These are phyloP conservation scores for Oscheius sp. DNA, from an alignment of 2,888 invertebrate genomes.

Conservation along the genomic window DNA sequence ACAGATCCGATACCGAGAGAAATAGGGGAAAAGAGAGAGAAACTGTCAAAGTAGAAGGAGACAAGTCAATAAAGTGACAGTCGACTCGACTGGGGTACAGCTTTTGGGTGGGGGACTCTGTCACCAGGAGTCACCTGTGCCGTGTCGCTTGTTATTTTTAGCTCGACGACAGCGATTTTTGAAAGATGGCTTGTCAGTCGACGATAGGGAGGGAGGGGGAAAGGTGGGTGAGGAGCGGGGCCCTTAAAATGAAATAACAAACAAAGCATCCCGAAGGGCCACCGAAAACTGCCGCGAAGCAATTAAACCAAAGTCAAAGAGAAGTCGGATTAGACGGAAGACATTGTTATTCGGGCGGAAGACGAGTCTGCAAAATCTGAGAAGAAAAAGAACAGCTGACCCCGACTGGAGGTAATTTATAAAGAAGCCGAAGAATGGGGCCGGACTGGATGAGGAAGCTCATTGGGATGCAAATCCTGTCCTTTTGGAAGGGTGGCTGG, in stretches of 20 bases:
- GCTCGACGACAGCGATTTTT: constrained; percentile 10
- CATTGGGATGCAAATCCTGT: neutral
- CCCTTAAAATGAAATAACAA: neutral
- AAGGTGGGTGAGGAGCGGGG: neutral
- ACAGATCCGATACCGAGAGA: neutral
- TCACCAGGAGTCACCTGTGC: no score
- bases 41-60: neutral
- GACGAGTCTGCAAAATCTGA: neutral
- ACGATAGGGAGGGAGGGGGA: neutral
- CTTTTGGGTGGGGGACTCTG: no score
- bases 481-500: neutral
- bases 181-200: constrained; percentile 6
- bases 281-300: neutral
- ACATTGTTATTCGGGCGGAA: constrained; percentile 5
- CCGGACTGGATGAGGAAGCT: neutral
- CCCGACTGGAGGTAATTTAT: neutral
- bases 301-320: neutral
- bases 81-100: no score
- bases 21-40: neutral
- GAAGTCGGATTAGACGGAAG: neutral
- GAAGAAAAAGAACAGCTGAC: neutral
- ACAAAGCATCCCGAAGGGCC: neutral
- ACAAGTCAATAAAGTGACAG: neutral
- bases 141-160: constrained; percentile 2
- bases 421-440: neutral